Conservation (phyloP, 2,113 vertebrate species). For the Centrocercus urophasianus region DNA sequence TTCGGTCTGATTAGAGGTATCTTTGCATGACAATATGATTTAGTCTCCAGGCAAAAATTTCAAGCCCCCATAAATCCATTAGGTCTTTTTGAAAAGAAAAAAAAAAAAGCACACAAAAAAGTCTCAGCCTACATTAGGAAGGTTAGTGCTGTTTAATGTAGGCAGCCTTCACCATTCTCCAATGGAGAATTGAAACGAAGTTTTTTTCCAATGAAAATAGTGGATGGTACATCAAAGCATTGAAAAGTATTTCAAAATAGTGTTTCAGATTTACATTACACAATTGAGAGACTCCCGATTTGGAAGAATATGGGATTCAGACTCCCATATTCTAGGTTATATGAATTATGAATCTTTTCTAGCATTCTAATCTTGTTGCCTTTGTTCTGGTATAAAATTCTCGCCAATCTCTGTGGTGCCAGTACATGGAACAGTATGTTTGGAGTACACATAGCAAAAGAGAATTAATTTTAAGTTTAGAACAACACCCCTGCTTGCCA, state of each 20-base stretch:
- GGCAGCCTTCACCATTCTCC: neutral
- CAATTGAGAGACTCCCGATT: neutral
- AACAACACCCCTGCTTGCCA: neutral
- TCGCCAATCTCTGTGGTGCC: neutral
- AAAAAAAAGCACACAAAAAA: too few relatives aligned
- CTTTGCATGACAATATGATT: neutral
- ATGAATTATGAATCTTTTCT: neutral
- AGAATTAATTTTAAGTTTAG: neutral
- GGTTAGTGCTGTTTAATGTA: neutral
- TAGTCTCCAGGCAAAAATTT: neutral
- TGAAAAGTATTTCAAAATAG: neutral
- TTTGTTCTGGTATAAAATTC: neutral
- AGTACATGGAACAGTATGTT: neutral
- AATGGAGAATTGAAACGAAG: neutral
- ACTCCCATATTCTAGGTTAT: accelerated
- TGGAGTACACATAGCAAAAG: neutral
- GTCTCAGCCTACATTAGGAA: neutral
- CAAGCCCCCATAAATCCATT: neutral
- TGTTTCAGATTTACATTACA: neutral
- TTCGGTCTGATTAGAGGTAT: neutral
- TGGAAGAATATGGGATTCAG: neutral
- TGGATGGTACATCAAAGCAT: neutral
- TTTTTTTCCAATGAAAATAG: neutral
- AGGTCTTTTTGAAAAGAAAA: neutral
- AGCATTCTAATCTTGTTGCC: neutral